phyloP scores from a whole-genome alignment of 2,797 vertebrate genomes.

The Sebastes nivosus region DNA sequence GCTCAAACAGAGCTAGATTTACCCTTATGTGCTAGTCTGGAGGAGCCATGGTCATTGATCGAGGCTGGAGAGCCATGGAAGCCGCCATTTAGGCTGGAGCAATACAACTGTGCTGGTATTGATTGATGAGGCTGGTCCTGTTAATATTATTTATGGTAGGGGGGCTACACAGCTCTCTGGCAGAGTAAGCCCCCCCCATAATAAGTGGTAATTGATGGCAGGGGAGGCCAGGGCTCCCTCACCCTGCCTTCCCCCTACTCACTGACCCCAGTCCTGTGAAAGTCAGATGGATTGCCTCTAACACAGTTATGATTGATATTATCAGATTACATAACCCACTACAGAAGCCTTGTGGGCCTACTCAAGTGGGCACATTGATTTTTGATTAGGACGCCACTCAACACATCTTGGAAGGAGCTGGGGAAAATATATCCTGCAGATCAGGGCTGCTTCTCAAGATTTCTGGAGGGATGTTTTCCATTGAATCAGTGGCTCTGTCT shows the following conservation, averaged over 20 bases:
- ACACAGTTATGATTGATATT: constrained; percentile 95
- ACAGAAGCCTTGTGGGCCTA: constrained; percentile 83
- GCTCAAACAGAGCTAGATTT: constrained; percentile 77
- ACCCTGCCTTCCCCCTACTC: constrained; percentile 80
- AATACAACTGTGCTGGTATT: constrained; percentile 91
- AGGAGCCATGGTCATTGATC: constrained; percentile 90
- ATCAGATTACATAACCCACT: constrained; percentile 93
- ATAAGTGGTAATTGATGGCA: constrained; percentile 98
- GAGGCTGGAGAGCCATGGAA: constrained; percentile 79
- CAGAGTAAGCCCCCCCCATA: constrained; percentile 87
- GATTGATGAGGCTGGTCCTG: constrained; percentile 89
- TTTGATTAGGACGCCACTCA: constrained; percentile 91
- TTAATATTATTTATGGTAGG: constrained; percentile 96
- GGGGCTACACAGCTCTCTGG: constrained; percentile 83
- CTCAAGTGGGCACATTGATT: constrained; percentile 93
- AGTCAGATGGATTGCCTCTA: constrained; percentile 93
- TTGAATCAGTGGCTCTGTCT: not conserved
- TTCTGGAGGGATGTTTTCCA: constrained; percentile 38
- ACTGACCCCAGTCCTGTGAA: constrained; percentile 90
- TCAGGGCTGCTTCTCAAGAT: constrained; percentile 30
- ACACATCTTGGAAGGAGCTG: constrained; percentile 77
- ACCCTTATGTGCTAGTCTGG: constrained; percentile 70
- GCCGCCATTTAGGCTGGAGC: constrained; percentile 86
- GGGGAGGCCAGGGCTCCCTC: constrained; percentile 85
- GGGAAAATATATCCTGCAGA: constrained; percentile 70